A percentile compares a stretch with the other conserved stretches of the same genome.
phyloP scores from a whole-genome alignment of 2,888 invertebrate species.

The Ennomos fuscantarius region DNA sequence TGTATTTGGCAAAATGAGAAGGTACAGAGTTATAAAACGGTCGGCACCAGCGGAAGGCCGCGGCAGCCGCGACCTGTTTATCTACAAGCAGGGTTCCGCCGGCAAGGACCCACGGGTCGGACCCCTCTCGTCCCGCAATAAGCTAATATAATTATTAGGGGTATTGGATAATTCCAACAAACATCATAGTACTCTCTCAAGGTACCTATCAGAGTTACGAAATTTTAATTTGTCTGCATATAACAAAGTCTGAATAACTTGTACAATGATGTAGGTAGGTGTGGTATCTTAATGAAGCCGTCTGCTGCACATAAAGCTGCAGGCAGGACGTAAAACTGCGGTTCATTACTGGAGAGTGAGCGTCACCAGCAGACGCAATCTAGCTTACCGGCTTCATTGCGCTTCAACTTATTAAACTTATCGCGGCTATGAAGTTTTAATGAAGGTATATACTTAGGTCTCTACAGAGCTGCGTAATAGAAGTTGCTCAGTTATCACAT shows the following conservation, averaged over 20 bases:
- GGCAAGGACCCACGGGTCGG: conserved; percentile 40
- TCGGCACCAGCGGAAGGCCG: conserved; percentile 22
- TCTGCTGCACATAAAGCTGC: conserved; percentile 43
- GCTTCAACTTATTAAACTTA: conserved; percentile 34
- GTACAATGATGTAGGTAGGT: no score
- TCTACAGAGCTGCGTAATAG: background rate
- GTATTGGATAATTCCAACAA: conserved; percentile 58
- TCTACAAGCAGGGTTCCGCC: conserved; percentile 60
- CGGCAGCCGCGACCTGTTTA: conserved; percentile 54
- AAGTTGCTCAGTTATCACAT: background rate
- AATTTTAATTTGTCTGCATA: no score
- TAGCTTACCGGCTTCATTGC: conserved; percentile 27
- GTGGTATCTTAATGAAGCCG: conserved; percentile 5
- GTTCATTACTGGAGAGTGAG: conserved; percentile 31
- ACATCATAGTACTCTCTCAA: conserved; percentile 15
- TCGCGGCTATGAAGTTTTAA: conserved; percentile 20
- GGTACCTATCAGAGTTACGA: no score
- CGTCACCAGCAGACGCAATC: conserved; percentile 14
- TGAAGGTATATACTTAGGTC: no score
- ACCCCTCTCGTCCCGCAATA: conserved; percentile 53
- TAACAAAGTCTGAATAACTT: no score
- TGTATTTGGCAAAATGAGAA: conserved; percentile 31
- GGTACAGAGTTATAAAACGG: conserved; percentile 15
- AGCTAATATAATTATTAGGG: no score
- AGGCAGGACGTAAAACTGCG: conserved; percentile 34